Conservation (phyloP, 1,140 invertebrate genomes). For the Cydia amplana region DNA sequence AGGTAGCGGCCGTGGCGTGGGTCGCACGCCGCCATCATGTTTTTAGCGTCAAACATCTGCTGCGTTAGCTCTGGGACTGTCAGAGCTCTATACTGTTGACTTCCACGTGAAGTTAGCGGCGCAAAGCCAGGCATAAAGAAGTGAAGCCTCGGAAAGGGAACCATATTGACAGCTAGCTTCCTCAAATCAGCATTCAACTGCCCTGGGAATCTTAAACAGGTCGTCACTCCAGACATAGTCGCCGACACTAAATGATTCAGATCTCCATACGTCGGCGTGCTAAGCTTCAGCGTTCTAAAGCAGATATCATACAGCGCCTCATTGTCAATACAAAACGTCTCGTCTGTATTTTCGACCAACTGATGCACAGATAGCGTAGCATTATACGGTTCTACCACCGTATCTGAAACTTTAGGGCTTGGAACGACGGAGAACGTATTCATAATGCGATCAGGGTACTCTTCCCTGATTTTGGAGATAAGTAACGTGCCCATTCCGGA, state of each 20-base stretch:
- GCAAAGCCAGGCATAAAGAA: conserved; percentile 96
- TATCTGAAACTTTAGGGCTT: conserved; percentile 86
- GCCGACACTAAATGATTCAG: conserved; percentile 83
- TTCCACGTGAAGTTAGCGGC: conserved; percentile 90
- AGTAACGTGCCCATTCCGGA: conserved; percentile 85
- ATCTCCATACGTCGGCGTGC: conserved; percentile 87
- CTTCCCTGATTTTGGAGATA: conserved; percentile 81
- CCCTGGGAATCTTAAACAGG: background rate
- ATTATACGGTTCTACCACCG: conserved; percentile 85
- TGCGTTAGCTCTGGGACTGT: conserved; percentile 94
- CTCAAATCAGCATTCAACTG: conserved; percentile 10
- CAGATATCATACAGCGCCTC: conserved; percentile 87
- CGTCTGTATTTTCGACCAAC: conserved; percentile 86
- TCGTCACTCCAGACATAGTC: conserved; percentile 40
- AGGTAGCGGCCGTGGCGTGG: conserved; percentile 84
- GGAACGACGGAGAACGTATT: conserved; percentile 89
- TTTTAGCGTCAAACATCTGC: conserved; percentile 89
- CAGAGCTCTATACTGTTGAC: conserved; percentile 86
- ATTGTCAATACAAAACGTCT: conserved; percentile 84
- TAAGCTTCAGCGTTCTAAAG: conserved; percentile 87
- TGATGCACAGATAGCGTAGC: conserved; percentile 86
- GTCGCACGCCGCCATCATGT: conserved; percentile 92
- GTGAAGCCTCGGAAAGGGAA: conserved; percentile 93
- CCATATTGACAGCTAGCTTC: conserved; percentile 80
- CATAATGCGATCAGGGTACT: conserved; percentile 89